Base-by-base conservation (phyloP, 92 coral and sea anemone genomes). In the Galaxea fascicularis region DNA sequence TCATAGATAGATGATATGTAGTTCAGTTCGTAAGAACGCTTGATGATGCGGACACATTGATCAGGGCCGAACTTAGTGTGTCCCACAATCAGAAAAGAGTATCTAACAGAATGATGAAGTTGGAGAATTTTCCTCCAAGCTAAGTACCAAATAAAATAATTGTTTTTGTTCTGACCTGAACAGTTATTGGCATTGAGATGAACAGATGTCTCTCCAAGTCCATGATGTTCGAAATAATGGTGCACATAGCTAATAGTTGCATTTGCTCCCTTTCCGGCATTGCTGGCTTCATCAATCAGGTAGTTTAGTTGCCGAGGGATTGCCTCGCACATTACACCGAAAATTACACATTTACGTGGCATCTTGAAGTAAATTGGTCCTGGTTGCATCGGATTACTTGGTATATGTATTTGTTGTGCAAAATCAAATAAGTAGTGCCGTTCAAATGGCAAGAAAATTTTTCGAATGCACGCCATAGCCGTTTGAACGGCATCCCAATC, bases 291-390 rank as follows among this genome's bases (percentile, higher is more conserved):
- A 45, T 90, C 93, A 53, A 90, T 90, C 6, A 90, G 49, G 52
- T 68, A 91, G 65, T 91, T 91, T 4, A 91, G 80, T 65, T 91
- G 94, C 67, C 76, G 78, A 24, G 88, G 88, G 41, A 82, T 39
- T 14, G 85, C 91, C 68, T 90, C 94, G 20, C 65, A 85, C 65
- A 77, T 78, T 4, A 89, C 85, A 5, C 94, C 91, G 27, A 91
- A 91, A 24, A 91, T 79, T 15, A 89, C 91, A 65, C 91, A 87
- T 63, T 87, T 90, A 13, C 91, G 35, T 39, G 91, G 86, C 3
- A 83, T 77, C 58, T 92, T 89, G 58, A 92, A 92, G 64, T 92
- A 92, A n/a, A 86, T 92, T 13, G 89, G 90, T 0, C 91, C 95
- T 41, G 95, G 91, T 77, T 92, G 91, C 89, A 86, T 83, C 20